These are phyloP conservation scores for Isoperla grammatica DNA, from an alignment of 2,888 invertebrate genomes.

Conservation along the genomic window DNA sequence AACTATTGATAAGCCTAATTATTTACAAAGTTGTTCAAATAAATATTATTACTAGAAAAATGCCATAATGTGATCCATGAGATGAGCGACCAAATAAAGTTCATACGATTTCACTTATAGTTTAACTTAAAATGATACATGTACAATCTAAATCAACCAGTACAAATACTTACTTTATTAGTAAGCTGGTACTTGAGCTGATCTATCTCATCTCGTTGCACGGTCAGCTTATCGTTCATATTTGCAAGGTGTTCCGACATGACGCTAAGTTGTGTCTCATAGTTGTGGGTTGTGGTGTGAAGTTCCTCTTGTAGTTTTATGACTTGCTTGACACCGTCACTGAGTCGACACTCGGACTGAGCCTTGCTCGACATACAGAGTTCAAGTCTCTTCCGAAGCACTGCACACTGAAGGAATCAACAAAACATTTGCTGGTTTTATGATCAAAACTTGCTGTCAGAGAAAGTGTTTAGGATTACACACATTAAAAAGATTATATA, in stretches of 20 bases:
- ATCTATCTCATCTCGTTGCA: constrained; percentile 74
- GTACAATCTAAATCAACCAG: no score
- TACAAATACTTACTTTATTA: not conserved
- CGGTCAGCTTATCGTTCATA: constrained; percentile 78
- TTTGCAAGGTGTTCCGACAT: constrained; percentile 73
- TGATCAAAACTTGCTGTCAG: no score
- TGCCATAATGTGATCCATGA: no score
- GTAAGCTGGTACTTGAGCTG: constrained; percentile 56
- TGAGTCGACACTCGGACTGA: constrained; percentile 49
- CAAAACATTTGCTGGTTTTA: not conserved
- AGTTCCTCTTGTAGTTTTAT: constrained; percentile 62
- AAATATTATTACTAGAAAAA: no score
- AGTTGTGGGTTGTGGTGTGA: constrained; percentile 53
- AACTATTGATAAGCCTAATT: no score
- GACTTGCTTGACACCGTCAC: constrained; percentile 44
- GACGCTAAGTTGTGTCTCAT: constrained; percentile 66
- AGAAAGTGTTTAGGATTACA: no score
- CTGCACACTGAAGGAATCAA: constrained; percentile 44
- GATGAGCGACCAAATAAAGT: no score
- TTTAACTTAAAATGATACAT: no score
- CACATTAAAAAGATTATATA: no score
- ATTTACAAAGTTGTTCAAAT: no score
- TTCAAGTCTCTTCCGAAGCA: constrained; percentile 52
- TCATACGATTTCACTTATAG: no score
- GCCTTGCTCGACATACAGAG: constrained; percentile 51